Evolutionary conservation across 2,797 vertebrate genomes (phyloP).

Genomic region (Chaenodraco wilsoni): DNA sequence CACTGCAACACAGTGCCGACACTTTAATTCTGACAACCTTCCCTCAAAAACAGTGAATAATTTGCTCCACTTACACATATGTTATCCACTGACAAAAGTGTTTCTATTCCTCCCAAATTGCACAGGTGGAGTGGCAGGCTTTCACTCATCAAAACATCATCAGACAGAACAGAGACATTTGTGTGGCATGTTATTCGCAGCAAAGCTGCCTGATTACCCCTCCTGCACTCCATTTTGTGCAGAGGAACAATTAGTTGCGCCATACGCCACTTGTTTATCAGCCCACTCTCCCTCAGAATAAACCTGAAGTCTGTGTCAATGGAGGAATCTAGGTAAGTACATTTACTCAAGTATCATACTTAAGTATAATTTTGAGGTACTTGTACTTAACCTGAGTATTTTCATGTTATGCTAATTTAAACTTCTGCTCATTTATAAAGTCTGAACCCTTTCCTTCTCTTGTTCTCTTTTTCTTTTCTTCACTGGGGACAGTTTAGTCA

Average conservation of each 20-base stretch:
- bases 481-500: too few relatives aligned
- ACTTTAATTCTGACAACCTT: not conserved
- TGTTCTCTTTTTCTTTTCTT: too few relatives aligned
- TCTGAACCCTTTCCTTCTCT: too few relatives aligned
- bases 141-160: slow-evolving; percentile 46
- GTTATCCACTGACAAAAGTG: not conserved
- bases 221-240: slow-evolving; percentile 62
- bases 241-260: slow-evolving; percentile 72
- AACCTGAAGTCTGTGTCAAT: too few relatives aligned
- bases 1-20: not conserved
- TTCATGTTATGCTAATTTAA: too few relatives aligned
- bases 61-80: not conserved
- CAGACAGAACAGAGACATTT: slow-evolving; percentile 52
- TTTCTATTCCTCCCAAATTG: slow-evolving; percentile 10
- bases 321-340: too few relatives aligned
- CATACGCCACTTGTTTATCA: slow-evolving; percentile 56
- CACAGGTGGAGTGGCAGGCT: slow-evolving; percentile 31
- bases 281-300: slow-evolving; percentile 35
- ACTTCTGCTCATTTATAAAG: too few relatives aligned
- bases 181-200: slow-evolving; percentile 50
- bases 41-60: not conserved
- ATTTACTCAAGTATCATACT: too few relatives aligned
- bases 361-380: too few relatives aligned
- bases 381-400: too few relatives aligned
- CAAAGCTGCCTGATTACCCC: slow-evolving; percentile 73